phyloP scores from a whole-genome alignment of 2,113 vertebrate species.

The Vireo altiloquus region DNA sequence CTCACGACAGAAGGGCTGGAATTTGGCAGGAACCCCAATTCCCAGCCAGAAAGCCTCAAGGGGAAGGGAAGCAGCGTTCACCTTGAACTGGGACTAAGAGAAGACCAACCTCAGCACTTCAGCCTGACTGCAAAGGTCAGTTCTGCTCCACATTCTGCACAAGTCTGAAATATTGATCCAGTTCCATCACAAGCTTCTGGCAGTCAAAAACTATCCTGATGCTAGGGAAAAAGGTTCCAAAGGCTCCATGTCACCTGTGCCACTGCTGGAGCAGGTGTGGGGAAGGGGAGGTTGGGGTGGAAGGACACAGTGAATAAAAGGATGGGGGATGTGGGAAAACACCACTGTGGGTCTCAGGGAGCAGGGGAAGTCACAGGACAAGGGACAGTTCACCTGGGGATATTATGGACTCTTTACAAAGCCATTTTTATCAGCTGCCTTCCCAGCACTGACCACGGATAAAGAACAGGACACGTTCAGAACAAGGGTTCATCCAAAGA shows the following conservation, averaged over 20 bases:
- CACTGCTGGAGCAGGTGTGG: neutral
- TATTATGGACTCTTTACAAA: accelerated
- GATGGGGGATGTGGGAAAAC: accelerated
- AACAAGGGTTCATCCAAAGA: accelerated
- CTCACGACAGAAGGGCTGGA: neutral
- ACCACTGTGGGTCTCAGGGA: accelerated
- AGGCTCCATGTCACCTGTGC: neutral
- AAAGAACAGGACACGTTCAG: neutral
- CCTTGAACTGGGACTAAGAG: accelerated
- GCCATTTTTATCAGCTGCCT: neutral
- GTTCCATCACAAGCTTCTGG: neutral
- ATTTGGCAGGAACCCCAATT: neutral
- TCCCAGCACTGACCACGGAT: neutral
- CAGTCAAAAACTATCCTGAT: neutral
- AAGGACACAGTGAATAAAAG: neutral
- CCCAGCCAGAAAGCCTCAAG: neutral
- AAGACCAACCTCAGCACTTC: accelerated
- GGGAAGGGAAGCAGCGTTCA: neutral
- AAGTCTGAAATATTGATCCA: neutral
- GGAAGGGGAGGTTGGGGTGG: neutral
- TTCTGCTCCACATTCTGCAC: neutral
- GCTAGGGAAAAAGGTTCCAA: accelerated
- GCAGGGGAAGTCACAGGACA: neutral
- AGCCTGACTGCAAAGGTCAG: accelerated
- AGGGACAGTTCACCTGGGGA: neutral